phyloP scores from a whole-genome alignment of 2,888 invertebrate genomes.

The Rhabditoides inermis region DNA sequence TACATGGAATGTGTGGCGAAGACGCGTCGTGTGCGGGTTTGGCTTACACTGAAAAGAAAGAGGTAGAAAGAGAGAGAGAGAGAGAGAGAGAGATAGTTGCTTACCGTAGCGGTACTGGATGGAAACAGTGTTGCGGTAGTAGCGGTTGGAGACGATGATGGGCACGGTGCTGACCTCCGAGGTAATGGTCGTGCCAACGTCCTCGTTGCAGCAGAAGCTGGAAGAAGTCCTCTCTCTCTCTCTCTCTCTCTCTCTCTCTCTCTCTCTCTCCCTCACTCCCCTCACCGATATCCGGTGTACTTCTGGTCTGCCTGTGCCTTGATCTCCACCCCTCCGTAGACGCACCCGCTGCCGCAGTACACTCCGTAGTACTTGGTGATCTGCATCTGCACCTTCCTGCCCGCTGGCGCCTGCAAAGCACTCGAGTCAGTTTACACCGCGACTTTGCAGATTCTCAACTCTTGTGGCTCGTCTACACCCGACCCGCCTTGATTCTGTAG shows the following conservation, averaged over 20 bases:
- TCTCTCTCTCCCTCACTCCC: background rate
- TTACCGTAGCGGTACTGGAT: too few relatives aligned
- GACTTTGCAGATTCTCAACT: too few relatives aligned
- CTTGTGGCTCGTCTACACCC: too few relatives aligned
- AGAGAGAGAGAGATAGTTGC: too few relatives aligned
- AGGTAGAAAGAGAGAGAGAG: too few relatives aligned
- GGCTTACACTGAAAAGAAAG: too few relatives aligned
- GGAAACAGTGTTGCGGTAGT: too few relatives aligned
- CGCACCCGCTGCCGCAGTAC: conserved; percentile 34
- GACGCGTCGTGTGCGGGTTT: too few relatives aligned
- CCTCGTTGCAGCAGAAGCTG: conserved; percentile 25
- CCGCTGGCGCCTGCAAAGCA: conserved; percentile 19
- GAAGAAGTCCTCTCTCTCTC: background rate
- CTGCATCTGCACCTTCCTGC: conserved; percentile 27
- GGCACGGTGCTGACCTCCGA: conserved; percentile 22
- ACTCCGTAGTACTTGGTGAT: conserved; percentile 21
- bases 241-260: background rate
- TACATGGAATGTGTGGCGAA: too few relatives aligned
- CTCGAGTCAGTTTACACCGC: too few relatives aligned
- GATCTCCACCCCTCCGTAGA: conserved; percentile 44
- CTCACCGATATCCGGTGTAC: conserved; percentile 27
- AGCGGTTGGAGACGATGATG: conserved; percentile 28
- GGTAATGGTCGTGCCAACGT: conserved; percentile 14
- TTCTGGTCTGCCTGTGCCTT: conserved; percentile 29
- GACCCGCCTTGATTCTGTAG: conserved; percentile 17